A percentile compares a stretch with the other conserved stretches of the same genome.
Evolutionary conservation across 2,113 vertebrate species (phyloP).

Genomic region (Pithys albifrons): DNA sequence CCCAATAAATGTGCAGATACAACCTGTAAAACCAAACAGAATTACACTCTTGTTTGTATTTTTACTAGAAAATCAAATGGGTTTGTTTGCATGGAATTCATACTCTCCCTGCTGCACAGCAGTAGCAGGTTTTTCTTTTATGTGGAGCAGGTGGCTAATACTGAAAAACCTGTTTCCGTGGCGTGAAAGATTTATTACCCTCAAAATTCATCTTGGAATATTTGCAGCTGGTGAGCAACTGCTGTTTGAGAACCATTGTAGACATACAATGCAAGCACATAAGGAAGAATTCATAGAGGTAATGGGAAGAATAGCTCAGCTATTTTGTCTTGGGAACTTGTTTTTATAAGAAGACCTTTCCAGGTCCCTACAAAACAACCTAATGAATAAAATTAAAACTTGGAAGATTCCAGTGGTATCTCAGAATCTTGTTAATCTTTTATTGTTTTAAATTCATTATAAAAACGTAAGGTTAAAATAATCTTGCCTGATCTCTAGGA

Average conservation of each 20-base stretch:
- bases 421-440: not conserved
- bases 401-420: not conserved
- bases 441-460: not conserved
- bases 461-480: not conserved
- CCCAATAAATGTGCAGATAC: not conserved
- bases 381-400: not conserved
- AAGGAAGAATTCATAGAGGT: not conserved
- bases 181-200: conserved; percentile 29
- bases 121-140: conserved; percentile 36
- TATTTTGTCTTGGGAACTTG: not conserved
- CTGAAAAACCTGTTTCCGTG: conserved; percentile 11
- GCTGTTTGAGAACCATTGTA: not conserved
- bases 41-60: not conserved
- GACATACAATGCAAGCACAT: not conserved
- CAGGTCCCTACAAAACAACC: not conserved
- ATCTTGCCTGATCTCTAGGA: not conserved
- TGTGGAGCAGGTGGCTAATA: conserved; percentile 55
- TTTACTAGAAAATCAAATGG: conserved; percentile 5
- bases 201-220: not conserved
- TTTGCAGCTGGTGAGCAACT: not conserved
- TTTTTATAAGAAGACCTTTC: not conserved
- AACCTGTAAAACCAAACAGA: not conserved
- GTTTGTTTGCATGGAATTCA: not conserved
- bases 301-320: not conserved
- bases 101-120: not conserved